Evolutionary conservation across 2,888 invertebrate genomes (phyloP).

Genomic region (Dichetophora obliterata): DNA sequence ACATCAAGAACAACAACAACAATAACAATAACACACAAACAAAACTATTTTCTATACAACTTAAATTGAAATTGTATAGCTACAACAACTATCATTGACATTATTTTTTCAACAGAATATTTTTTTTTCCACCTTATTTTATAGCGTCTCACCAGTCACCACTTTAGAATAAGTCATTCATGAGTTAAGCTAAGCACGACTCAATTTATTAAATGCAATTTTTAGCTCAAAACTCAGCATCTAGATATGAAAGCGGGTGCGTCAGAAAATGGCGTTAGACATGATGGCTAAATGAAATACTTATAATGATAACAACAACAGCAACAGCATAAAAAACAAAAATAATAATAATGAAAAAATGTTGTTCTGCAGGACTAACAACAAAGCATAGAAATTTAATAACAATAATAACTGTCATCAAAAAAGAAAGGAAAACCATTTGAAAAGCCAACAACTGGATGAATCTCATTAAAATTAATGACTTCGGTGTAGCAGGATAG

Average conservation of each 20-base stretch:
- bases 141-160: too few species aligned
- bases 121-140: too few species aligned
- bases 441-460: not conserved
- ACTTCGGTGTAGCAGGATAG: not conserved
- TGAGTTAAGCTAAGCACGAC: too few species aligned
- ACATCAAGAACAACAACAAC: too few species aligned
- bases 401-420: not conserved
- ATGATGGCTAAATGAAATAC: not conserved
- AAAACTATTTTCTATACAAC: too few species aligned
- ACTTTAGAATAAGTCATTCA: too few species aligned
- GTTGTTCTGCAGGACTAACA: not conserved
- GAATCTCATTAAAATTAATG: conserved; percentile 14
- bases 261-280: not conserved
- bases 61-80: too few species aligned
- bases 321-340: not conserved
- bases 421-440: not conserved
- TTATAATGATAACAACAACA: not conserved
- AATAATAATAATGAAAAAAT: not conserved
- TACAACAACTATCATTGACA: too few species aligned
- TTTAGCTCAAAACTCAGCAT: too few species aligned
- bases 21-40: too few species aligned
- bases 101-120: too few species aligned
- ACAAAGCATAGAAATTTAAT: not conserved
- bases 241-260: not conserved
- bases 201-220: too few species aligned